Evolutionary conservation across 1,140 invertebrate species (phyloP).

Genomic region (Hetaerina americana): DNA sequence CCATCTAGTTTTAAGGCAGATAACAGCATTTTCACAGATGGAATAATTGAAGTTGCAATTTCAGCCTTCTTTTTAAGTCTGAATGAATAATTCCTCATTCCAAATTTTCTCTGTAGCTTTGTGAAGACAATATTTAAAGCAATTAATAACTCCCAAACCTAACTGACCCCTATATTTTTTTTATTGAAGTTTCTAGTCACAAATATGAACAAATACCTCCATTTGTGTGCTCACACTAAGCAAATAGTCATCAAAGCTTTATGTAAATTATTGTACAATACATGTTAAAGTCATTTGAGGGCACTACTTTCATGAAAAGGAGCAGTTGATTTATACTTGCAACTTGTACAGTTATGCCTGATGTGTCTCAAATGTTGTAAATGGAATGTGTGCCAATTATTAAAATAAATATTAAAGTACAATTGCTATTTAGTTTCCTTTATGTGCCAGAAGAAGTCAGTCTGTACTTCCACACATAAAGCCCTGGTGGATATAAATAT

Average conservation of each 20-base stretch:
- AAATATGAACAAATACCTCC: not conserved
- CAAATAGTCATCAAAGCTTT: not conserved
- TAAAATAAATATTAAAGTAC: not conserved
- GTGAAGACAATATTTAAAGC: not conserved
- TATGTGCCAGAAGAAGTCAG: too few species aligned
- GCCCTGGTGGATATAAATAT: too few species aligned
- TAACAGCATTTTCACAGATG: not conserved
- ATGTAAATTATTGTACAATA: slow-evolving; percentile 1
- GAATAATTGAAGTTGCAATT: not conserved
- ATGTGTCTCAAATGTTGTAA: not conserved
- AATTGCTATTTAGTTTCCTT: not conserved
- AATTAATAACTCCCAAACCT: not conserved
- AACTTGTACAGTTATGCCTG: not conserved
- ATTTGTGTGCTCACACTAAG: not conserved
- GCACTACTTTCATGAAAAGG: not conserved
- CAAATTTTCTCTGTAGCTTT: not conserved
- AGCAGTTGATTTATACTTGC: not conserved
- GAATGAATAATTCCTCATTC: not conserved
- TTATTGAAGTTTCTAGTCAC: not conserved
- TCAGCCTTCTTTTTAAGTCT: not conserved
- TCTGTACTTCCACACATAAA: too few species aligned
- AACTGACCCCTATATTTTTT: not conserved
- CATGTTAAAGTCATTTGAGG: not conserved
- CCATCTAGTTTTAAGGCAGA: not conserved
- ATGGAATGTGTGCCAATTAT: not conserved